A percentile compares a stretch with the other conserved stretches of the same genome.
phyloP scores from a whole-genome alignment of 2,113 vertebrate genomes.

The Marcusenius ussheri region DNA sequence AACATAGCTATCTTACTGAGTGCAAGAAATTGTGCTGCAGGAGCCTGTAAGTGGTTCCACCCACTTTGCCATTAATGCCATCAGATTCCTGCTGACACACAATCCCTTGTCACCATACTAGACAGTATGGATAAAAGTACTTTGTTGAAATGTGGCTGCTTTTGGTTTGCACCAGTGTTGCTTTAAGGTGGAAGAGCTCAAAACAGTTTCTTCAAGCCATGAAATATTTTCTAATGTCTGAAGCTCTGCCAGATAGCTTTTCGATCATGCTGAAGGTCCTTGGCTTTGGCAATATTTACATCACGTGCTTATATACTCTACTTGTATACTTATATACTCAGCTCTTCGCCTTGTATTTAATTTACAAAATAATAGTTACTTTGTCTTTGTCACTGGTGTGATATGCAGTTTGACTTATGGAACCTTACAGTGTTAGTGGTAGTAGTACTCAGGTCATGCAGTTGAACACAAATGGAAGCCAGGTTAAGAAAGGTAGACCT shows the following conservation, averaged over 20 bases:
- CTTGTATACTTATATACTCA: too few species aligned
- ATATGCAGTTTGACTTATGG: background rate
- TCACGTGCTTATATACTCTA: background rate
- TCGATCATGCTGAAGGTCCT: background rate
- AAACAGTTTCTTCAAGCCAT: background rate
- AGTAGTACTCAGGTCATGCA: background rate
- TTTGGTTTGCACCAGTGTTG: background rate
- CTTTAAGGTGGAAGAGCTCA: background rate
- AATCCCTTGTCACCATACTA: background rate
- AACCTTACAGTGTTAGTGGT: background rate
- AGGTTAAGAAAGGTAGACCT: background rate
- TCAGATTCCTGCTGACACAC: background rate
- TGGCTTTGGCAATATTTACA: background rate
- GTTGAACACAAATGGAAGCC: background rate
- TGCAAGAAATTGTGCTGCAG: background rate
- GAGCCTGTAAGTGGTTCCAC: background rate
- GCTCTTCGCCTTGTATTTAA: too few species aligned
- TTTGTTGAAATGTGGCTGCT: background rate
- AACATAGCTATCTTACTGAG: background rate
- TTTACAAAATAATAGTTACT: too few species aligned
- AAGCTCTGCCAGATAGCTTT: background rate
- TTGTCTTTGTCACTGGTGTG: too few species aligned
- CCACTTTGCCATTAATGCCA: background rate
- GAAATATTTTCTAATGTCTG: background rate
- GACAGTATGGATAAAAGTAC: background rate